Evolutionary conservation across 2,888 invertebrate species (phyloP).

Genomic region (Baronia brevicornis): DNA sequence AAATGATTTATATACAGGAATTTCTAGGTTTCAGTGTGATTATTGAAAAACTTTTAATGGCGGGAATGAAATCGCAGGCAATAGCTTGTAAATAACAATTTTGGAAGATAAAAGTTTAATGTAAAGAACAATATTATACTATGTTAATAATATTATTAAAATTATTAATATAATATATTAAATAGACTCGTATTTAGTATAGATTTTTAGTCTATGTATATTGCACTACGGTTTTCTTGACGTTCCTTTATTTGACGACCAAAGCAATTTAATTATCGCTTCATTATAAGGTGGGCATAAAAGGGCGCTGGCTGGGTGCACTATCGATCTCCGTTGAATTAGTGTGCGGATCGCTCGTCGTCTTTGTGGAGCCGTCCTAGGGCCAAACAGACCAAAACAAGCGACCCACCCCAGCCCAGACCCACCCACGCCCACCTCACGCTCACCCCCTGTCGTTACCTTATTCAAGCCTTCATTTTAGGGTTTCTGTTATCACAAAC

Average conservation of each 20-base stretch:
- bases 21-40: too few relatives aligned
- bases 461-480: slow-evolving; percentile 41
- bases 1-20: too few relatives aligned
- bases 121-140: too few relatives aligned
- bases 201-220: slow-evolving; percentile 1
- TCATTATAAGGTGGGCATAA: slow-evolving; percentile 54
- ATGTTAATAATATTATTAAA: too few relatives aligned
- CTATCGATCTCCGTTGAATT: slow-evolving; percentile 75
- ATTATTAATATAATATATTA: not conserved
- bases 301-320: slow-evolving; percentile 66
- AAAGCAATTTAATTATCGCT: slow-evolving; percentile 59
- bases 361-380: slow-evolving; percentile 72
- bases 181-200: not conserved
- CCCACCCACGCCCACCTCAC: slow-evolving; percentile 35
- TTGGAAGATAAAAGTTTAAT: too few relatives aligned
- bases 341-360: slow-evolving; percentile 73
- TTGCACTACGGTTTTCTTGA: slow-evolving; percentile 8
- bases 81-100: too few relatives aligned
- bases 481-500: slow-evolving; percentile 26
- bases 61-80: too few relatives aligned
- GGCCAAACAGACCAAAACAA: slow-evolving; percentile 76
- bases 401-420: slow-evolving; percentile 38
- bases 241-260: slow-evolving; percentile 17
- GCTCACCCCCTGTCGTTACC: slow-evolving; percentile 56
- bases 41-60: too few relatives aligned